Evolutionary conservation across 2,113 vertebrate genomes (phyloP).

Genomic region (Zosterops japonicus): DNA sequence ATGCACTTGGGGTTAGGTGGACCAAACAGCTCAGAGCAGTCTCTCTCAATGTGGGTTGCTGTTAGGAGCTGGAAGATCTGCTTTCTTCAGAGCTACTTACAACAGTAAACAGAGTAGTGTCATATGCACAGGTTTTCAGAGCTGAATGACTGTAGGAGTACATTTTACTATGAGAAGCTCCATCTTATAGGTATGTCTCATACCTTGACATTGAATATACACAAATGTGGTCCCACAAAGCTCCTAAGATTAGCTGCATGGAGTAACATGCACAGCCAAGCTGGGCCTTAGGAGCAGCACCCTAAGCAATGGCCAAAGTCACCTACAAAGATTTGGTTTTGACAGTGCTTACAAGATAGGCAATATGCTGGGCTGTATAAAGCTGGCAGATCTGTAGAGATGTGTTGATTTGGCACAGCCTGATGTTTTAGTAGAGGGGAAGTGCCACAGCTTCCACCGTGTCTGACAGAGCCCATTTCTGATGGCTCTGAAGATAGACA

Average conservation of each 20-base stretch:
- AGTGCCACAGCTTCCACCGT: neutral
- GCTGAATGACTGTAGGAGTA: neutral
- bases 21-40: neutral
- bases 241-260: neutral
- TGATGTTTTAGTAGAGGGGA: neutral
- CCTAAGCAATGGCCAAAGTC: neutral
- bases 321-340: neutral
- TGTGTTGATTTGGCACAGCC: neutral
- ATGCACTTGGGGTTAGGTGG: neutral
- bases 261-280: neutral
- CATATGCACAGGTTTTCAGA: neutral
- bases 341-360: neutral
- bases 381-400: neutral
- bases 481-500: neutral
- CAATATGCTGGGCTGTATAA: neutral
- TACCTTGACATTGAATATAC: neutral
- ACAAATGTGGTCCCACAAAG: neutral
- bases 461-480: neutral
- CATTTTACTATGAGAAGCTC: neutral
- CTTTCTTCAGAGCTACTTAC: neutral
- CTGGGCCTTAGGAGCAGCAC: neutral
- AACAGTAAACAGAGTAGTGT: neutral
- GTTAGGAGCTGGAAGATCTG: neutral
- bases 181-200: neutral
- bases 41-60: neutral